Conservation (phyloP, 2,888 invertebrate species). For the Agrotis clavis region DNA sequence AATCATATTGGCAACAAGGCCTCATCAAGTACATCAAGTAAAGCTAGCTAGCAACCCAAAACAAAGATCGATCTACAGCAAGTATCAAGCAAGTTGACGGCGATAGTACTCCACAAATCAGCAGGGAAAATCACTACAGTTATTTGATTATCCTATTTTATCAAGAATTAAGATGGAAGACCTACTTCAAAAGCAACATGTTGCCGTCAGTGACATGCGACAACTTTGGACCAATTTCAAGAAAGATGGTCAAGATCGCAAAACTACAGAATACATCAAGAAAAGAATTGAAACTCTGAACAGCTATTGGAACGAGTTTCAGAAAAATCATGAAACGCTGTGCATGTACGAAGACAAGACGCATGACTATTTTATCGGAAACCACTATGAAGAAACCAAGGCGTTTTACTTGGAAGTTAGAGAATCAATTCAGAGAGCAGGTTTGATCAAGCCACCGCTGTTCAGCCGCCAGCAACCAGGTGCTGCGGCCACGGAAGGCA, state of each 20-base stretch:
- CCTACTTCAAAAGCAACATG: neutral
- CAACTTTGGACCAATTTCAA: neutral
- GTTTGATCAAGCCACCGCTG: neutral
- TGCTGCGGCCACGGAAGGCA: neutral
- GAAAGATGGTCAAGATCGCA: constrained; percentile 2
- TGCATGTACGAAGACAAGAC: neutral
- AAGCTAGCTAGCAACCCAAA: neutral
- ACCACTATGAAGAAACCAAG: constrained; percentile 1
- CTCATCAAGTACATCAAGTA: neutral
- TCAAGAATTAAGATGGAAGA: neutral
- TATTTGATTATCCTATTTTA: neutral
- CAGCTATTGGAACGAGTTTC: neutral
- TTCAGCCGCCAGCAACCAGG: neutral
- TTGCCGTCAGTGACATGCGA: neutral
- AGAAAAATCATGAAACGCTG: neutral
- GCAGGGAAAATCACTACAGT: neutral
- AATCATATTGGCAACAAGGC: neutral
- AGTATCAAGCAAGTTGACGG: neutral
- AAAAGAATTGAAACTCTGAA: neutral
- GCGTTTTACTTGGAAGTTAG: neutral
- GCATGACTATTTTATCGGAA: neutral
- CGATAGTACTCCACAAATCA: neutral
- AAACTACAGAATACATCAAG: neutral
- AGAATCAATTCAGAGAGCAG: neutral
- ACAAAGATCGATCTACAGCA: neutral